phyloP scores from a whole-genome alignment of 2,113 vertebrate species.

The Vombatus ursinus region DNA sequence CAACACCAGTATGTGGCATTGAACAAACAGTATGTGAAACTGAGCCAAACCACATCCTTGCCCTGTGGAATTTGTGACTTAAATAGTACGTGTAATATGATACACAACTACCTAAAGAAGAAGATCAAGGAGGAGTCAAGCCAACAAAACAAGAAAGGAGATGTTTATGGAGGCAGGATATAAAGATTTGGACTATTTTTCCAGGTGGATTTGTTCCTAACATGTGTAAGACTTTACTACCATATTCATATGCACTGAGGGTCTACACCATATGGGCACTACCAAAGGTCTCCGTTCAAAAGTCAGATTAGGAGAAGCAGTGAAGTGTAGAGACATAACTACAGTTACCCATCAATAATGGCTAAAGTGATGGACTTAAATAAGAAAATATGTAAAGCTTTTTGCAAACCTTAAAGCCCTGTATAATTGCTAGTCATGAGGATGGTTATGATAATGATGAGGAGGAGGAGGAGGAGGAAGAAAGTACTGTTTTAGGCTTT shows the following conservation, averaged over 20 bases:
- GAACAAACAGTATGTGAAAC: constrained; percentile 24
- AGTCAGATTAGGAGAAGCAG: not conserved
- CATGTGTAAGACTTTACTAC: constrained; percentile 15
- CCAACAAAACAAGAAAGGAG: not conserved
- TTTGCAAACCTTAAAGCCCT: not conserved
- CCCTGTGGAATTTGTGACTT: constrained; percentile 20
- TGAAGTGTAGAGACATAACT: not conserved
- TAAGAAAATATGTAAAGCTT: not conserved
- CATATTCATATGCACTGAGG: not conserved
- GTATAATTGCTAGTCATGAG: not conserved
- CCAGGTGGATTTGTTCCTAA: not conserved
- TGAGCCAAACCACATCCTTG: not conserved
- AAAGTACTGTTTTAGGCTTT: not conserved
- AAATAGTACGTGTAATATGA: constrained; percentile 1
- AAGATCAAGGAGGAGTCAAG: constrained; percentile 12
- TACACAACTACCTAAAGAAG: not conserved
- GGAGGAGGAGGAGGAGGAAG: too few species aligned
- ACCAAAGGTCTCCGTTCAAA: not conserved
- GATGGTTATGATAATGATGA: too few species aligned
- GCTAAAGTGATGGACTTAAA: not conserved
- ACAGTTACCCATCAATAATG: not conserved
- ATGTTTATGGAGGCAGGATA: not conserved
- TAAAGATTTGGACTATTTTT: not conserved
- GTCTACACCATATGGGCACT: not conserved
- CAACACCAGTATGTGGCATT: not conserved